Evolutionary conservation across 2,888 invertebrate genomes (phyloP).

Genomic region (Parnassius mnemosyne): DNA sequence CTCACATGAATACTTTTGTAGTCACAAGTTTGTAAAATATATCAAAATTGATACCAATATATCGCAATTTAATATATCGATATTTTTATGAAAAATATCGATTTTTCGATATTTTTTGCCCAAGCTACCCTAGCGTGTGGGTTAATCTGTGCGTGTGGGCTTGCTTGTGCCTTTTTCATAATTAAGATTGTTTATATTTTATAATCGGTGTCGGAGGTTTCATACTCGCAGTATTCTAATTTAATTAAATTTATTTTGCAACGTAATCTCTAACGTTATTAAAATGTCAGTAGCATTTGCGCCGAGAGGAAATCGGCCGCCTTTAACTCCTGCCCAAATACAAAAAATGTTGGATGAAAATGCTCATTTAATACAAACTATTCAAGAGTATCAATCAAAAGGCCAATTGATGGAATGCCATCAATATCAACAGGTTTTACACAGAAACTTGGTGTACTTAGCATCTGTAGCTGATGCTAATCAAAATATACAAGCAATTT

Average conservation of each 20-base stretch:
- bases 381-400: conserved; percentile 97
- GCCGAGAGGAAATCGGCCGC: conserved; percentile 85
- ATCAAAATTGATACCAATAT: too few relatives aligned
- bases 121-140: too few relatives aligned
- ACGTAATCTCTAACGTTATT: not conserved
- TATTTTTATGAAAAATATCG: too few relatives aligned
- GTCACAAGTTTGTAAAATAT: too few relatives aligned
- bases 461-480: conserved; percentile 98
- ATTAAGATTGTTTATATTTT: too few relatives aligned
- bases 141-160: too few relatives aligned
- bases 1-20: too few relatives aligned
- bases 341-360: conserved; percentile 99
- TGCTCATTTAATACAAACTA: conserved; percentile 96
- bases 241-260: not conserved
- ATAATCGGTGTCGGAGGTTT: too few relatives aligned
- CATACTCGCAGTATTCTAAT: too few relatives aligned
- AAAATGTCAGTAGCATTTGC: conserved; percentile 88
- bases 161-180: too few relatives aligned
- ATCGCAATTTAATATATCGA: too few relatives aligned
- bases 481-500: conserved; percentile 93
- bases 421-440: conserved; percentile 96
- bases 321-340: conserved; percentile 91
- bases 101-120: too few relatives aligned
- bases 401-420: conserved; percentile 96
- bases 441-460: conserved; percentile 96